Conservation (phyloP, 2,797 vertebrate species). For the Hozukius guyotensis region DNA sequence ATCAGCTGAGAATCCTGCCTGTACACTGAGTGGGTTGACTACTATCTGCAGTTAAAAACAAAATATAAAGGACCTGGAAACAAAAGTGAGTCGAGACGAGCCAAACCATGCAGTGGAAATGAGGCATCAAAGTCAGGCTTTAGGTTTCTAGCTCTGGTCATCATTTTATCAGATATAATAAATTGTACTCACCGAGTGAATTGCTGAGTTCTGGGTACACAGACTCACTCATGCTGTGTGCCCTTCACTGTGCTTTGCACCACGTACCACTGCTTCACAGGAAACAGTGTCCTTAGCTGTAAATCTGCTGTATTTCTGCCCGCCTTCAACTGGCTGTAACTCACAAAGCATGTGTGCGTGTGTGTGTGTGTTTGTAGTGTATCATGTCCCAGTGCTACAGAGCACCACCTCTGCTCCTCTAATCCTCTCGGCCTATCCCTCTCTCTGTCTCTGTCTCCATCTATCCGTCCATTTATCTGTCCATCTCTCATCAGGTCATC, state of each 20-base stretch:
- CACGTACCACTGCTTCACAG: neutral
- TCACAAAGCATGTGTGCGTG: conserved; percentile 5
- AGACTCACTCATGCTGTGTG: neutral
- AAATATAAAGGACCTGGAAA: neutral
- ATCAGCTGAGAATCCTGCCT: too few relatives aligned
- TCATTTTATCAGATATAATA: neutral
- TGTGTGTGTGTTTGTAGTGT: conserved; percentile 48
- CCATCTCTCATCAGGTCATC: conserved; percentile 74
- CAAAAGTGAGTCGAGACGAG: neutral
- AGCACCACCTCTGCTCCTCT: conserved; percentile 71
- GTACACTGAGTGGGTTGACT: too few relatives aligned
- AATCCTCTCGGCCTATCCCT: conserved; percentile 63
- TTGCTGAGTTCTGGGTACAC: neutral
- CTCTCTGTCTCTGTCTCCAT: conserved; percentile 56
- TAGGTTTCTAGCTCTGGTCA: neutral
- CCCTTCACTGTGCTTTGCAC: neutral
- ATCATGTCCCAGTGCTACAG: conserved; percentile 64
- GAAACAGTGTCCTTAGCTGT: conserved; percentile 21
- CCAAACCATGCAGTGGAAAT: neutral
- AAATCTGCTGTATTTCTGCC: conserved; percentile 11
- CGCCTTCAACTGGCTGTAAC: neutral
- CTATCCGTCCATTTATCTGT: conserved; percentile 66
- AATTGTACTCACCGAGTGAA: neutral
- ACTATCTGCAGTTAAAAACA: too few relatives aligned
- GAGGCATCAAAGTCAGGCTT: neutral